Evolutionary conservation across 2,113 vertebrate genomes (phyloP).

Genomic region (Alces alces): DNA sequence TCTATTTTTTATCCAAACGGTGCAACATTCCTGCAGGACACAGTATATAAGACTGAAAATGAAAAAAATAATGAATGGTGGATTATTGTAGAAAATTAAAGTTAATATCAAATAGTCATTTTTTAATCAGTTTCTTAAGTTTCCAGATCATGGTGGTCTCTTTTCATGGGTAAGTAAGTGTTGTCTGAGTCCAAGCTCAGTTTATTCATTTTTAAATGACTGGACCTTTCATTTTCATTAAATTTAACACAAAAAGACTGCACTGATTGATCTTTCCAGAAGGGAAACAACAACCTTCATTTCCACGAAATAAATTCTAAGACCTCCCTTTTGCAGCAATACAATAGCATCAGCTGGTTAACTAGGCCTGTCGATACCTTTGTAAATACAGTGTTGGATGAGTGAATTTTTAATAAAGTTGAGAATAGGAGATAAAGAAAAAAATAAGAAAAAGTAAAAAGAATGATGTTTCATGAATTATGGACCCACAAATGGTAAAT

Average conservation of each 20-base stretch:
- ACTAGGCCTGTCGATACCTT: not conserved
- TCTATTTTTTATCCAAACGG: not conserved
- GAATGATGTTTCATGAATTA: not conserved
- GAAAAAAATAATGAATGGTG: not conserved
- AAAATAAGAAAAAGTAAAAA: not conserved
- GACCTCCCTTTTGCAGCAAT: not conserved
- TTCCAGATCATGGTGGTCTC: not conserved
- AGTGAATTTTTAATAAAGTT: slow-evolving; percentile 16
- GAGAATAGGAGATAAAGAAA: not conserved
- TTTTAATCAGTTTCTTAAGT: not conserved
- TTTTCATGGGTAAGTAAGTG: slow-evolving; percentile 39
- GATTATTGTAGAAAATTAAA: not conserved
- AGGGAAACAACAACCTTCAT: not conserved
- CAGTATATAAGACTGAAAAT: not conserved
- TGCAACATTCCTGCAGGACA: not conserved
- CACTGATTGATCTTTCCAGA: slow-evolving; percentile 31
- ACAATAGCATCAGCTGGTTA: not conserved
- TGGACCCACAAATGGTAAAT: not conserved
- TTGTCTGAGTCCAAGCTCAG: not conserved
- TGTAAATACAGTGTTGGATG: not conserved
- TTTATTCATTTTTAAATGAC: slow-evolving; percentile 6
- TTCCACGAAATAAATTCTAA: slow-evolving; percentile 31
- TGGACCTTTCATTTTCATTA: not conserved
- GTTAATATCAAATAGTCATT: not conserved
- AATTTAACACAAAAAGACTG: slow-evolving; percentile 20